Evolutionary conservation across 2,797 vertebrate species (phyloP), one percentile per base, ranked within the genome.

Genomic region (Poecilia gillii): DNA sequence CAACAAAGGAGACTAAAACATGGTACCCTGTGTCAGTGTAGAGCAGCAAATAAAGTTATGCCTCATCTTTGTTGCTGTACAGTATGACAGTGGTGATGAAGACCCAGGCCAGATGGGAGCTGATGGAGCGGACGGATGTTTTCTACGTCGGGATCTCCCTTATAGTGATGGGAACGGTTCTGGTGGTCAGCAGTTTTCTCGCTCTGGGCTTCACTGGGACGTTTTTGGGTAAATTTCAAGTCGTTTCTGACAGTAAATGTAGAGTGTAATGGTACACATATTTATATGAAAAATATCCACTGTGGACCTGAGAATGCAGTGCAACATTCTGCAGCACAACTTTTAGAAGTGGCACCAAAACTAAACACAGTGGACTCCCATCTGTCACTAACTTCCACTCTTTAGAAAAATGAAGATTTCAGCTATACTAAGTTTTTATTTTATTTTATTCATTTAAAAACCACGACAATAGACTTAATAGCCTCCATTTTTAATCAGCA

Each of bases 161-260:
- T 43, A 85, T 96, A 3, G 94, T 89, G 1, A 0, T 94, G 0
- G 98, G 98, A 46, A 92, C 91, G 1, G 5, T 97, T 64, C 94
- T 99, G 16, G 98, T 99, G 41, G 77, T 96, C 75, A 96, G 96
- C 95, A 99, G 98, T 90, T 99, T 98, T 95, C 87, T 97, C 6
- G 96, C 97, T 0, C 93, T 99, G 88, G 98, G 98, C 59, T 97
- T 99, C 91, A 97, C 95, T 0, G 98, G 98, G 20, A 99, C 98
- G 0, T 99, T 98, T 92, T 92, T 99, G 46, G 98, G 98, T 99
- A 93, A 95, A 97, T 89, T 23, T 64, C 33, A 66, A n/a, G 43
- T 70, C 9, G 12, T 68, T 41, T 25, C 8, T 43, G 33, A 68
- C 64, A 68, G 33, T 68, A 6, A 55, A n/a, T 55, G 23, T 8